Base-by-base conservation (phyloP, 2,797 vertebrate genomes). In the Aratinga solstitialis region DNA sequence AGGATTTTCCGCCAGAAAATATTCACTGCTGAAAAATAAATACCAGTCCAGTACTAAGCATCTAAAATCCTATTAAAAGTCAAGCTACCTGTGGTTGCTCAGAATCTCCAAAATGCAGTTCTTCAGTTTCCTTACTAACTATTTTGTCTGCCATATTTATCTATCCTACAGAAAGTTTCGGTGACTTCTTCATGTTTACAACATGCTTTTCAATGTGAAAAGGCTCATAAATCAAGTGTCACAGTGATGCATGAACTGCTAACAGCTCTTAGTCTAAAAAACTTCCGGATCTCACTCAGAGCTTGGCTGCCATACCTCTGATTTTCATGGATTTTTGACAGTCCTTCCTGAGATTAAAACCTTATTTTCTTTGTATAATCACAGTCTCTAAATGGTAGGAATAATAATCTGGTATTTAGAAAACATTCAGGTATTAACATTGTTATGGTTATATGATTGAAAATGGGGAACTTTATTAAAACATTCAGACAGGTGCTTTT, bases 331-430 rank as follows among this genome's bases (percentile, higher is more conserved):
- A 43, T 92, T 95, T 93, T 86, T 89, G 32, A n/a, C 40, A 63
- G 34, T 87, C 74, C 24, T 77, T 87, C 21, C 54, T 73, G 74
- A 40, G 11, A 65, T 80, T 63, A 76, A 43, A 79, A 63, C 89
- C 10, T 74, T 71, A 58, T 71, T 95, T 97, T 80, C 21, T 73
- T 48, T 73, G 51, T 84, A 67, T 45, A 81, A 69, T 54, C 69
- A 34, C 38, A 74, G 16, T 80, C 38, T 94, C 45, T 77, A 77
- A 95, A 87, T 67, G 36, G 10, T 73, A 93, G 58, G 43, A 66
- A 83, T 75, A 90, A 62, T 84, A 67, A 80, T 89, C 93, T 95
- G 21, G 27, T 23, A 65, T 93, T 97, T 96, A 89, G 58, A 84
- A 95, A 97, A 84, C 38, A 65, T 30, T 85, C 50, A 93, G 26